Evolutionary conservation across 2,888 invertebrate genomes (phyloP), one percentile per base, ranked within the genome.

Genomic region (Ischnura elegans): DNA sequence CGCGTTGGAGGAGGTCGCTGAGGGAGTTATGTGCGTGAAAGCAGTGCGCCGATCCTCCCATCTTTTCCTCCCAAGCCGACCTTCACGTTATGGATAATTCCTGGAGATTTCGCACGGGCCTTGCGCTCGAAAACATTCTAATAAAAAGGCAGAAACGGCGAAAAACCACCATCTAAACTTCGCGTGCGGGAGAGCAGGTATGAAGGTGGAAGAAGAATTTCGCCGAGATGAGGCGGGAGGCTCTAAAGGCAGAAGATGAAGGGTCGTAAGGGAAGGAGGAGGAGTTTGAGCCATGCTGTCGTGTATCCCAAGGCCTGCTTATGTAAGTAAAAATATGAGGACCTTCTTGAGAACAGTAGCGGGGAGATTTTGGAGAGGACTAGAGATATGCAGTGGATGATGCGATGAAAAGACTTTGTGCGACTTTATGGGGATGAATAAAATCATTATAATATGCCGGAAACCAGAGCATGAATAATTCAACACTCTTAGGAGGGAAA

Each of bases 321-420:
- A 76, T 76, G 76, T 36, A 36, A 36, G 76, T 76, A 76, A 76
- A 76, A 76, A 36, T 36, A 76, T 76, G 76, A 76, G 76, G 36
- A 76, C 36, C n/a, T n/a, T 36, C 76, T 36, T 36, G 2, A 76
- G 36, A 36, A 76, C 36, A 76, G 76, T 36, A 76, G 36, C 29
- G 5, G 0, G 76, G 36, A 76, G 76, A 2, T 13, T 76, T 13
- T 51, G 13, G 51, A 51, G 8, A 1, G 13, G 19, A 13, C 51
- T 51, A 51, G 51, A 8, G 51, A 10, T 2, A 19, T 51, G 6
- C 2, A 19, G 51, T 51, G 51, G 51, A 8, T 51, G 4, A 19
- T 13, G 51, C 8, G 51, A 51, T 51, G 19, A 76, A 76, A 76
- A 76, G 76, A 36, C 0, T 8, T 10, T 8, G n/a, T n/a, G n/a